These are phyloP conservation scores for Metallyticus violacea DNA, from an alignment of 2,888 invertebrate species.

Conservation along the genomic window DNA sequence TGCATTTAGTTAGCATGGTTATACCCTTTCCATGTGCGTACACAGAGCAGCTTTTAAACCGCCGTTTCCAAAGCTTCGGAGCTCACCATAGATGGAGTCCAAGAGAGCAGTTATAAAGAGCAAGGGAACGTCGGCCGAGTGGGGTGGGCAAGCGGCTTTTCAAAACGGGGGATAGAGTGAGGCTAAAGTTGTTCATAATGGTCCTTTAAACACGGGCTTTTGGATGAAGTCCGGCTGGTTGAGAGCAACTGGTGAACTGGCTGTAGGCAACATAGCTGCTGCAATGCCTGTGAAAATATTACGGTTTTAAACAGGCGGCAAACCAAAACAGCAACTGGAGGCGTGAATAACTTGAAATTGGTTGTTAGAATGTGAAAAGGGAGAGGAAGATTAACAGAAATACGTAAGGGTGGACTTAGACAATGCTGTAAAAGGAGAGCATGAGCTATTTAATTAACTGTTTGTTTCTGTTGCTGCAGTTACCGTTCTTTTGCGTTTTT, in stretches of 20 bases:
- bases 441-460: not conserved
- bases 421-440: not conserved
- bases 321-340: not conserved
- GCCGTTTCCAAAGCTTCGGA: not conserved
- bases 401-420: not conserved
- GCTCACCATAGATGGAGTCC: not conserved
- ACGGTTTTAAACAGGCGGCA: not conserved
- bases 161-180: not conserved
- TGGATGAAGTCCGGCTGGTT: not conserved
- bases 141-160: not conserved
- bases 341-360: not conserved
- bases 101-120: not conserved
- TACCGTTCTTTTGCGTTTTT: too few species aligned
- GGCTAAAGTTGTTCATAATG: slow-evolving; percentile 11
- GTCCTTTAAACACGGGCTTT: slow-evolving; percentile 1
- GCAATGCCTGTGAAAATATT: not conserved
- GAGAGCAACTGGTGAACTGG: not conserved
- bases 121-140: not conserved
- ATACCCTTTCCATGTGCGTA: not conserved
- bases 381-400: not conserved
- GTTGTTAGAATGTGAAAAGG: not conserved
- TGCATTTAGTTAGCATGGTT: not conserved
- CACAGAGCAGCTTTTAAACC: not conserved
- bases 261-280: not conserved
- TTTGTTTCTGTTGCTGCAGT: not conserved